phyloP scores from a whole-genome alignment of 1,140 invertebrate species.

The Brachionus rubens region DNA sequence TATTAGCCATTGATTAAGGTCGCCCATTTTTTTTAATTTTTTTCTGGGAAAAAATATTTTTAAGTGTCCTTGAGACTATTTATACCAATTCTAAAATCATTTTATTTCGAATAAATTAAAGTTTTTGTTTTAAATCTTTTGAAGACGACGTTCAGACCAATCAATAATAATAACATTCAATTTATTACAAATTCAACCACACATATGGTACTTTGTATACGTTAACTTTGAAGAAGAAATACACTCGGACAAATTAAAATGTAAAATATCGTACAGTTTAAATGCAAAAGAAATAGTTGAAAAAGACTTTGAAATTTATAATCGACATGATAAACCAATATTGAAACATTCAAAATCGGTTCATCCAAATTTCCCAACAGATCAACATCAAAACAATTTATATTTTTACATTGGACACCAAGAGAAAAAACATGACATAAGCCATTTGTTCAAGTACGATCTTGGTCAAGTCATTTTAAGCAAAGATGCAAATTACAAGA shows the following conservation, averaged over 20 bases:
- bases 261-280: not conserved
- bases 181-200: conserved; percentile 4
- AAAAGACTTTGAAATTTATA: conserved; percentile 23
- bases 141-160: not conserved
- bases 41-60: too few species aligned
- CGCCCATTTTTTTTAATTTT: too few species aligned
- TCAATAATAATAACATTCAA: conserved; percentile 38
- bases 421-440: conserved; percentile 1
- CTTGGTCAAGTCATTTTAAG: conserved; percentile 39
- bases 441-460: conserved; percentile 26
- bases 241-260: not conserved
- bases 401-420: conserved; percentile 40
- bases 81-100: too few species aligned
- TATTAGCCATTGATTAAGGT: too few species aligned
- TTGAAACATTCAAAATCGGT: conserved; percentile 12
- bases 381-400: not conserved
- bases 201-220: conserved; percentile 31
- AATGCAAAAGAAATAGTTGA: not conserved
- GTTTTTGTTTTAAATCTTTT: not conserved
- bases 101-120: not conserved
- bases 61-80: too few species aligned
- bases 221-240: conserved; percentile 10
- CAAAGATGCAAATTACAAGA: conserved; percentile 19
- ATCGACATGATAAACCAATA: conserved; percentile 6
- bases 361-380: not conserved